Conservation (phyloP, 2,113 vertebrate genomes). For the Xenotilapia flavipinnis region DNA sequence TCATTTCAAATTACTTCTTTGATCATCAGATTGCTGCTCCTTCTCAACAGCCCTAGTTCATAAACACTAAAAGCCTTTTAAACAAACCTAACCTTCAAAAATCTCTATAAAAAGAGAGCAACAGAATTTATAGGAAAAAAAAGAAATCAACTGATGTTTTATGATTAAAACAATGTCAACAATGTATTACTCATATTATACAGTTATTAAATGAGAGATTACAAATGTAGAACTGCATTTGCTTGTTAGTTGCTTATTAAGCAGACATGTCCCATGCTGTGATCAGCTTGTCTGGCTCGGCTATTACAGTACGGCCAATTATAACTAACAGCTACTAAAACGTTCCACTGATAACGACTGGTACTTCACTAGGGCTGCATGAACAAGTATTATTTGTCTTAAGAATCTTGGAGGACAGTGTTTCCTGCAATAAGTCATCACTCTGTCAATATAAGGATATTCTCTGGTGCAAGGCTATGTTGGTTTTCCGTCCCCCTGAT, state of each 20-base stretch:
- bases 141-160: not conserved
- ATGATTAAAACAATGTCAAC: not conserved
- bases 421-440: slow-evolving; percentile 14
- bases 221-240: not conserved
- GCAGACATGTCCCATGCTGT: not conserved
- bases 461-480: slow-evolving; percentile 39
- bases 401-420: slow-evolving; percentile 12
- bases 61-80: not conserved
- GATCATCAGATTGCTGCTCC: not conserved
- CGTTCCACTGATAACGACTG: not conserved
- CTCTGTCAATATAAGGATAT: slow-evolving; percentile 19
- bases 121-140: not conserved
- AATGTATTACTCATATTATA: not conserved
- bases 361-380: not conserved
- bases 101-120: not conserved
- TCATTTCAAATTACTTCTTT: not conserved
- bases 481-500: slow-evolving; percentile 10
- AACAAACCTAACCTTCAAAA: not conserved
- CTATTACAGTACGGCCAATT: not conserved
- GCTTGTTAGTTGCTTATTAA: not conserved
- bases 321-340: not conserved
- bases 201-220: not conserved
- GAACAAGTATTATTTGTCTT: not conserved
- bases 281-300: not conserved
- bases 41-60: not conserved